Conservation (phyloP, 2,113 vertebrate species). For the Spea multiplicata region DNA sequence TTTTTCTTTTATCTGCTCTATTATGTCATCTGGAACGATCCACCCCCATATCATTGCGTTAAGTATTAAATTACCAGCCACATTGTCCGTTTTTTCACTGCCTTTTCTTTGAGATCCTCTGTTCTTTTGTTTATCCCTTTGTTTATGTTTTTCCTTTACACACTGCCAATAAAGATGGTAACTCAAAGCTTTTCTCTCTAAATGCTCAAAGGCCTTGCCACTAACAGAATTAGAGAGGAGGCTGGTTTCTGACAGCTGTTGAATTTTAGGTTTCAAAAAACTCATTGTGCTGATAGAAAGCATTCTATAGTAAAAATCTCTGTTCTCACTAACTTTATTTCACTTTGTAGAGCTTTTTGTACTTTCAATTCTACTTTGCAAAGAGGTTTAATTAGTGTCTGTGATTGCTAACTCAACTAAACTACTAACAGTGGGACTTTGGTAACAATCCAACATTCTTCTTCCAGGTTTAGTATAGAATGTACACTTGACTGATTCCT, state of each 20-base stretch:
- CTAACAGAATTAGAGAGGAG: conserved; percentile 61
- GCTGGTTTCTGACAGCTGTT: conserved; percentile 46
- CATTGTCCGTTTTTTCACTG: conserved; percentile 50
- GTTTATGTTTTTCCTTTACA: conserved; percentile 53
- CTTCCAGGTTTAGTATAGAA: conserved; percentile 55
- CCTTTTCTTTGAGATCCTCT: neutral
- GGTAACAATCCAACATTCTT: conserved; percentile 36
- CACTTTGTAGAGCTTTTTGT: conserved; percentile 37
- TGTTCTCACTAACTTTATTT: conserved; percentile 50
- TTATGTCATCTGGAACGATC: neutral
- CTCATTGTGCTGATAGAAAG: conserved; percentile 33
- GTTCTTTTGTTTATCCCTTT: conserved; percentile 50
- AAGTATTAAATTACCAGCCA: conserved; percentile 1
- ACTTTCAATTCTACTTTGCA: conserved; percentile 55
- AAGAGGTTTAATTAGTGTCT: conserved; percentile 67
- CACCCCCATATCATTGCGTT: neutral
- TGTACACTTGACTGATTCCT: neutral
- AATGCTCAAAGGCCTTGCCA: conserved; percentile 69
- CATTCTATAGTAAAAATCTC: conserved; percentile 48
- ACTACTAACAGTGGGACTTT: too few relatives aligned
- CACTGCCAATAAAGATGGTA: conserved; percentile 66
- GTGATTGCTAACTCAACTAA: conserved; percentile 81
- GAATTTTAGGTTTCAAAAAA: conserved; percentile 41
- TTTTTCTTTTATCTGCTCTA: neutral
- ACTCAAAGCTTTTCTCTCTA: conserved; percentile 63